Base-by-base conservation (phyloP, 1,140 invertebrate species). In the Drosophila insularis region DNA sequence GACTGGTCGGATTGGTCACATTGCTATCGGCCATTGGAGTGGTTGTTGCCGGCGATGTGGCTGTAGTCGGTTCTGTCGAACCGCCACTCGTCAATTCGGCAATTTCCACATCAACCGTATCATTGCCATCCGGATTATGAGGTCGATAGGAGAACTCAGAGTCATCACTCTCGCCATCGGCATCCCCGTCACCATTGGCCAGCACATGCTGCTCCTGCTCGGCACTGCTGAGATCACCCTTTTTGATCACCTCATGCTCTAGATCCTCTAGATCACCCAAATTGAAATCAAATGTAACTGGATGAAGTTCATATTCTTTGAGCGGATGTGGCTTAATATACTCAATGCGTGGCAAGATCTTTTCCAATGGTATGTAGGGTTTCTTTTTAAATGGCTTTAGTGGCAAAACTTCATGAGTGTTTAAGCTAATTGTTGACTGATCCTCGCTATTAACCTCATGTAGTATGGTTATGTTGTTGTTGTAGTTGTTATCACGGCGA, bases 271-370 rank as follows among this genome's bases (percentile, higher is more conserved):
- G 69, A 58, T 91, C 90, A 2, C 90, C 89, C 43, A 91, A 59
- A 67, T 91, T 91, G 6, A 91, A 91, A 58, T 91, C 90, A 19
- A 91, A 91, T 11, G 90, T 90, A 0, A 91, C 90, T 4, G 90
- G 85, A 68, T 91, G 90, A 56, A 90, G 67, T 31, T 91, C 90
- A 27, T 78, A 87, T 1, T 86, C 87, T 60, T 91, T 91, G 2
- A 91, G 78, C 0, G 72, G 69, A 27, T 73, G 80, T n/a, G 77
- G 75, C 39, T 91, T 91, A 0, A 90, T 68, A 66, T 91, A 90
- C 17, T 90, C 84, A 5, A 82, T 70, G 21, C 23, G 71, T 0
- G 76, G 77, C 27, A 84, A 27, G 14, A 85, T 61, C 63, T 91
- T 91, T 14, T 91, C 90, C 13, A 91, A 55, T 1, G 82, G 74